Conservation (phyloP, 64 coral and sea anemone genomes). For the Hydrozoanthus tunicans region DNA sequence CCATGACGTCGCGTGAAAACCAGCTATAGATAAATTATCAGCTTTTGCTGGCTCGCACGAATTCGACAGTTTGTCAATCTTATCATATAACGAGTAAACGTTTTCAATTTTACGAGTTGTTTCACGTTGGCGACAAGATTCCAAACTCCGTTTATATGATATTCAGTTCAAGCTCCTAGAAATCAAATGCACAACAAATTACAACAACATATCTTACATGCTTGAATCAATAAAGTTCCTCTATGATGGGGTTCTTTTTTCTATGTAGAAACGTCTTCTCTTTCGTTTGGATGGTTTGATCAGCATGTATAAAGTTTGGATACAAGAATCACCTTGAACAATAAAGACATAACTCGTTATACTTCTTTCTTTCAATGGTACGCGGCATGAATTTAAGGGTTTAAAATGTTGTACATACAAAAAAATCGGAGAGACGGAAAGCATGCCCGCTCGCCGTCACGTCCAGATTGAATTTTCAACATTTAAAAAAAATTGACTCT, state of each 20-base stretch:
- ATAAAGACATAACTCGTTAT: no score
- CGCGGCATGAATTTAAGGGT: no score
- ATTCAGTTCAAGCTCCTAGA: conserved; percentile 73
- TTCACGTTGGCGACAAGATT: conserved; percentile 74
- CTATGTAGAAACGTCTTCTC: no score
- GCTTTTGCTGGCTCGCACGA: conserved; percentile 72
- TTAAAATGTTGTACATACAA: no score
- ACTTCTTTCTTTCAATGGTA: no score
- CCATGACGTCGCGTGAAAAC: neutral
- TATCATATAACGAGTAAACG: conserved; percentile 73
- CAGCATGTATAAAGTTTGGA: no score
- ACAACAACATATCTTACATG: conserved; percentile 72
- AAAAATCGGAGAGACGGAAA: no score
- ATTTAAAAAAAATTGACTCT: no score
- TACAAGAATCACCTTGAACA: no score
- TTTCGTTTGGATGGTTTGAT: no score
- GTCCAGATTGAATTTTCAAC: no score
- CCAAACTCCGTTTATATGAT: neutral
- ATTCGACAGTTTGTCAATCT: conserved; percentile 77
- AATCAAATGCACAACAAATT: conserved; percentile 73
- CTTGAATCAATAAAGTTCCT: conserved; percentile 47
- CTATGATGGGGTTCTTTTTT: conserved; percentile 1
- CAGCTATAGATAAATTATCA: conserved; percentile 68
- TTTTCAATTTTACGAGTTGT: conserved; percentile 79
- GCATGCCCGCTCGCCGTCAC: no score